A percentile compares a stretch with the other conserved stretches of the same genome.
Conservation (phyloP, 1,140 invertebrate genomes). For the Macrosteles quadrilineatus region DNA sequence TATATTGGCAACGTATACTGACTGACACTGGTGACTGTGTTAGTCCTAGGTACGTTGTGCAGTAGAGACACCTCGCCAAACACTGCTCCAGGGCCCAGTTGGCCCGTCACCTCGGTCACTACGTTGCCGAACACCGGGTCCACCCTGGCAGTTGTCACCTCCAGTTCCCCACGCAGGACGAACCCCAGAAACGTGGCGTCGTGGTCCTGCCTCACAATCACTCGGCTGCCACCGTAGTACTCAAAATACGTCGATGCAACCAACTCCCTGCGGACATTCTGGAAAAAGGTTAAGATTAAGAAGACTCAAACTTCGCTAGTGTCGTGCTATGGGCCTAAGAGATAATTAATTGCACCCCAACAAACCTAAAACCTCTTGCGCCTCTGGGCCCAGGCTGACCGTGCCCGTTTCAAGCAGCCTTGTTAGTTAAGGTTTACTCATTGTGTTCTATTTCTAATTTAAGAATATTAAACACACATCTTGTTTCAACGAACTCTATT, state of each 20-base stretch:
- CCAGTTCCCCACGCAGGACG: constrained; percentile 58
- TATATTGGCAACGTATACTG: too few relatives aligned
- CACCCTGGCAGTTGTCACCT: constrained; percentile 44
- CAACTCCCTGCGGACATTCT: constrained; percentile 56
- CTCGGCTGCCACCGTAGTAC: constrained; percentile 55
- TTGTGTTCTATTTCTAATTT: too few relatives aligned
- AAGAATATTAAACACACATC: too few relatives aligned
- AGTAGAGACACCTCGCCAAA: constrained; percentile 65
- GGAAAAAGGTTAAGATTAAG: constrained; percentile 13
- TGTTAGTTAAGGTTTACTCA: too few relatives aligned
- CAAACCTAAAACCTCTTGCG: too few relatives aligned
- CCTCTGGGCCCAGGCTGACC: too few relatives aligned
- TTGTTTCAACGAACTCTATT: too few relatives aligned
- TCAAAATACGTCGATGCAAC: constrained; percentile 57
- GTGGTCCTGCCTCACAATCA: constrained; percentile 59
- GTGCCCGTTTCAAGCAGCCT: too few relatives aligned
- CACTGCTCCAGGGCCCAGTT: constrained; percentile 54
- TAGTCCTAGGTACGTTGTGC: constrained; percentile 58
- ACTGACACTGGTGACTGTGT: constrained; percentile 59
- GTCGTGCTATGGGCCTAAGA: too few relatives aligned
- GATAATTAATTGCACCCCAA: too few relatives aligned
- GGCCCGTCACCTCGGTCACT: constrained; percentile 33
- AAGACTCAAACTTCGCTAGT: too few relatives aligned
- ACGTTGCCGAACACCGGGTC: constrained; percentile 12
- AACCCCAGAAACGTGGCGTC: constrained; percentile 59